Base-by-base conservation (phyloP, 2,888 invertebrate genomes). In the Philaethria dido region DNA sequence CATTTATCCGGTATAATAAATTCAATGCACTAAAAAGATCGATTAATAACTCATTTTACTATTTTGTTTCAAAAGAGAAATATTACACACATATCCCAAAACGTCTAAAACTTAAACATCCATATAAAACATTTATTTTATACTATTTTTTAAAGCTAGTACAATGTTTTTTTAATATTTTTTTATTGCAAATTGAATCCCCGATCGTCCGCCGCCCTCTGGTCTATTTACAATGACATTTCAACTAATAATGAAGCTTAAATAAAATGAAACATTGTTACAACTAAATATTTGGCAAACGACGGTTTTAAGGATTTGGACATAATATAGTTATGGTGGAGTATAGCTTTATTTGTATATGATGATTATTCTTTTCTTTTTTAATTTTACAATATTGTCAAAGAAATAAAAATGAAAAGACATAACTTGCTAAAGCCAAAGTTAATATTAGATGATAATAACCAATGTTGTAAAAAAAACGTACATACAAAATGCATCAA, bases 211-310 rank as follows among this genome's bases (percentile, higher is more conserved):
- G 80, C 75, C 72, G 82, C 75, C 71, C 69, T 79, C 69, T 73
- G 72, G 73, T 71, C 74, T 90, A 89, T 90, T 83, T 89, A 90
- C 89, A 90, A 84, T 78, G 82, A 82, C 79, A 82, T 85, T 78
- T 80, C 81, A 66, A 63, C 77, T 78, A 75, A 79, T 77, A 80
- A 79, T 78, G 77, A 80, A 83, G 85, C 83, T 75, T 80, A 84
- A 83, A 80, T 77, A 75, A 75, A 75, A 80, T 80, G 79, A 72
- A 72, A 74, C 66, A 80, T 66, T 79, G 78, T 78, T 80, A 82
- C 76, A 88, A 87, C 85, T 86, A 84, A 87, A 87, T 89, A 88
- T 89, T 89, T 89, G 89, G 89, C 88, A 88, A 89, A 87, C 79
- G 76, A 80, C 75, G 63, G 68, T 74, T 67, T 66, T 64, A 52